These are phyloP conservation scores for Dendrophyllia cribrosa DNA, from an alignment of 64 coral and sea anemone species.

Conservation along the genomic window DNA sequence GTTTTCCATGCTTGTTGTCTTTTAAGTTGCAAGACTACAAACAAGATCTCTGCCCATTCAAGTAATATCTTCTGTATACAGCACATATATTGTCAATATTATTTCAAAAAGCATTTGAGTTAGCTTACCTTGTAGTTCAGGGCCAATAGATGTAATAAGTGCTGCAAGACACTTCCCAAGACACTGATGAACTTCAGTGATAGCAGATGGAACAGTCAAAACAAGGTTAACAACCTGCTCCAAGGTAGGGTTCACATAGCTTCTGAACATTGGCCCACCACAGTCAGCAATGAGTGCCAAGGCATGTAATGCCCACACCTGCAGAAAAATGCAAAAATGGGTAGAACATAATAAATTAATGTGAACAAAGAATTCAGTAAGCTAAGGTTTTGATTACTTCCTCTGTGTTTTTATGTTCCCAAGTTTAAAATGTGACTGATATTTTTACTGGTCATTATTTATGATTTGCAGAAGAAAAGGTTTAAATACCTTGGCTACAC, in stretches of 20 bases:
- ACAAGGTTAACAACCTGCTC: constrained; percentile 90
- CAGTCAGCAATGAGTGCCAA: constrained; percentile 97
- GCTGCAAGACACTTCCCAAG: constrained; percentile 95
- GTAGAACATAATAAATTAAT: background rate
- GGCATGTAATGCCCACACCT: constrained; percentile 99
- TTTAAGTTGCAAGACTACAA: too few relatives aligned
- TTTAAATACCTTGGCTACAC: too few relatives aligned
- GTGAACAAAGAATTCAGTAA: background rate
- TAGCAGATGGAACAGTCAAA: constrained; percentile 83
- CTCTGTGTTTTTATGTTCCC: too few relatives aligned
- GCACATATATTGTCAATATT: too few relatives aligned
- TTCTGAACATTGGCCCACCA: constrained; percentile 98
- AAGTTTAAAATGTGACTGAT: too few relatives aligned
- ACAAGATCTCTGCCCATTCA: too few relatives aligned
- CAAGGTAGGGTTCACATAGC: constrained; percentile 97
- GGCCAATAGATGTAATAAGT: constrained; percentile 94
- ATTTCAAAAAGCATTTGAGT: background rate
- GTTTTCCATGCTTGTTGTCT: too few relatives aligned
- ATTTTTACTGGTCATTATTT: too few relatives aligned
- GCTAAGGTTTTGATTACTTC: too few relatives aligned
- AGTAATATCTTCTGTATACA: too few relatives aligned
- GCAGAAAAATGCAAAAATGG: background rate
- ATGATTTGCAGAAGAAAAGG: too few relatives aligned
- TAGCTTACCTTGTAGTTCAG: constrained; percentile 91
- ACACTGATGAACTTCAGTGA: constrained; percentile 97